Base-by-base conservation (phyloP, 1,140 invertebrate species). In the Lutraria rhynchaena region DNA sequence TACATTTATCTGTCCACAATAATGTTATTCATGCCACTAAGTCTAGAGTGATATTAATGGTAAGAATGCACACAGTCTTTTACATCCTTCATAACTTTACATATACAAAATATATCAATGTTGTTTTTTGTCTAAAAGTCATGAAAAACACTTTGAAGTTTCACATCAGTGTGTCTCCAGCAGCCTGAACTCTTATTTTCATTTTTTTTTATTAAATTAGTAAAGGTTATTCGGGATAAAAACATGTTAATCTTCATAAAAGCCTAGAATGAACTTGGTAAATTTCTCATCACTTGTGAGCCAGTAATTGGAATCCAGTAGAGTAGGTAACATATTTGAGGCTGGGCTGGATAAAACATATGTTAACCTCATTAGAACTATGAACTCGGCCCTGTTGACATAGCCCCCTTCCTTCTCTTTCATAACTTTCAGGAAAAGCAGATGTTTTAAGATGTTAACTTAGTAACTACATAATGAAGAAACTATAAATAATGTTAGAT, bases 401-500 rank as follows among this genome's bases (percentile, higher is more conserved):
- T 71, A 51, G 31, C 69, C 53, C 22, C 69, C 69, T 46, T 55
- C 69, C 69, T 35, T 15, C n/a, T 35, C 69, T 71, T 35, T 57
- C 69, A 71, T 71, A 71, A 71, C 51, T 71, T 57, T 57, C 35
- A 35, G 24, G 35, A 71, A 71, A 71, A 71, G 53, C 69, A 71
- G 69, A 71, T 71, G 69, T 71, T 71, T 71, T 57, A 22, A n/a
- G 49, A 4, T 24, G 49, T 17, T 9, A 57, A 55, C 19, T n/a
- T 35, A 17, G 49, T 57, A 35, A 55, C 49, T 71, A 46, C 29
- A 55, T 71, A 57, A 71, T 35, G 57, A 24, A 1, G 9, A 41
- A 55, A 46, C 24, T 71, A 51, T 71, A 71, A 71, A 71, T 71
- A 71, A 71, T 57, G 29, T 53, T 71, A 51, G 69, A 71, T 71